A percentile compares a stretch with the other conserved stretches of the same genome.
Conservation (phyloP, 1,140 invertebrate species). For the Drosophila santomea region DNA sequence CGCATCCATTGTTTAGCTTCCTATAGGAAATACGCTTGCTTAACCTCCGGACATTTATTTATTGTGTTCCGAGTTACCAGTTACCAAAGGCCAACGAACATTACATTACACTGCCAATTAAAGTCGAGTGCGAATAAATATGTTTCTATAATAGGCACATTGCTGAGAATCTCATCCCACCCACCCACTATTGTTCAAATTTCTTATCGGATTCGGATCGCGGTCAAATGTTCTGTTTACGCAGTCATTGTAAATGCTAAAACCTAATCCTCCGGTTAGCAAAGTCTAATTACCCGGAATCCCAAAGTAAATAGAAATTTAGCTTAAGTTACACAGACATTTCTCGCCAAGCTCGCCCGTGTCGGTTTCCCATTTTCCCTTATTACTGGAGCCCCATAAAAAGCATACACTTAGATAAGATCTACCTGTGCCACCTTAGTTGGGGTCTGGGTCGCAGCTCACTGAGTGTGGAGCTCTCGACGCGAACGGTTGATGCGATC, state of each 20-base stretch:
- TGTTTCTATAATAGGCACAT: constrained; percentile 10
- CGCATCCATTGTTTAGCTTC: constrained; percentile 25
- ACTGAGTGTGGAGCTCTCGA: constrained; percentile 17
- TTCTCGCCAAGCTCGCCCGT: constrained; percentile 11
- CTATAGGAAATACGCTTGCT: constrained; percentile 21
- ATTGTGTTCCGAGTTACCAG: constrained; percentile 14
- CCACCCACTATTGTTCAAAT: constrained; percentile 11
- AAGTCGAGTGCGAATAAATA: constrained; percentile 24
- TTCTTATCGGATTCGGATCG: constrained; percentile 18
- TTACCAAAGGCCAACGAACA: constrained; percentile 2
- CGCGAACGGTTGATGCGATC: constrained; percentile 25
- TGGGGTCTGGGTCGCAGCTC: constrained; percentile 11
- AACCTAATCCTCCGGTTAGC: not conserved
- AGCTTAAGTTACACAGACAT: constrained; percentile 28
- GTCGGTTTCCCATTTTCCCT: constrained; percentile 35
- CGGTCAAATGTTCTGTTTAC: constrained; percentile 29
- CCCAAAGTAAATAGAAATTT: constrained; percentile 16
- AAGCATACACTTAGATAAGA: constrained; percentile 18
- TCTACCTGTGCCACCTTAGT: constrained; percentile 15
- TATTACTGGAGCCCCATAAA: constrained; percentile 6
- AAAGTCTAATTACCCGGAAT: constrained; percentile 21
- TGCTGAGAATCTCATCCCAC: constrained; percentile 8
- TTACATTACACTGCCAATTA: constrained; percentile 42
- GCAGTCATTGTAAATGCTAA: constrained; percentile 14
- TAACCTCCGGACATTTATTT: not conserved